These are phyloP conservation scores for Sebastes dallii DNA, from an alignment of 2,797 vertebrate species.

Conservation along the genomic window DNA sequence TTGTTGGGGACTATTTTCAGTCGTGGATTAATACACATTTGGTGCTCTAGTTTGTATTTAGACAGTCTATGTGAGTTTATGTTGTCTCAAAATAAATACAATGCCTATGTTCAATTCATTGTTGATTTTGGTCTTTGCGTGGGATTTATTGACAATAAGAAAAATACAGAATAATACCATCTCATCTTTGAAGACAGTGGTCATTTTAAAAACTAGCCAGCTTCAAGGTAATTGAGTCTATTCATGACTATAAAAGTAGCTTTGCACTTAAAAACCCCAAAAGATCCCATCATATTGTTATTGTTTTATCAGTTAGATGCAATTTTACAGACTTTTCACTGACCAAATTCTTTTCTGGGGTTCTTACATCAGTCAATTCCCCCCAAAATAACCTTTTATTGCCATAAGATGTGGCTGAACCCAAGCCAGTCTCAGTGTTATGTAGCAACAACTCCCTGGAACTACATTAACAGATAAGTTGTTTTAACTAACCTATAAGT, in stretches of 20 bases:
- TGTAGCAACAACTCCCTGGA: conserved; percentile 23
- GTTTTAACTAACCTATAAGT: not conserved
- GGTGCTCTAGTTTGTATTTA: not conserved
- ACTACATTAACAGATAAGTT: not conserved
- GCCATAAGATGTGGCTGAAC: conserved; percentile 11
- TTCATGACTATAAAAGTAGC: not conserved
- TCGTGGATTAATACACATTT: not conserved
- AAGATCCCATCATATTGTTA: not conserved
- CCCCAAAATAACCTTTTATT: not conserved
- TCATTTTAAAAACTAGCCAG: not conserved
- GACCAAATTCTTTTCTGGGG: not conserved
- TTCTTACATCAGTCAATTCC: not conserved
- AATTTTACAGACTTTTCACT: not conserved
- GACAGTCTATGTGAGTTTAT: not conserved
- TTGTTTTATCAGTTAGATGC: not conserved
- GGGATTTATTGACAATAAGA: not conserved
- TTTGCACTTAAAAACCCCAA: not conserved
- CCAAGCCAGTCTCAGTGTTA: not conserved
- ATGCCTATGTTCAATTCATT: not conserved
- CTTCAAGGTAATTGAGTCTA: not conserved
- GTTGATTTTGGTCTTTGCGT: conserved; percentile 1
- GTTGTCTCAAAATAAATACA: not conserved
- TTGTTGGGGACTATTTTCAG: not conserved
- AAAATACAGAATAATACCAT: not conserved
- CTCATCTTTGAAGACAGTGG: not conserved